Base-by-base conservation (phyloP, 2,113 vertebrate genomes). In the Columbina picui region DNA sequence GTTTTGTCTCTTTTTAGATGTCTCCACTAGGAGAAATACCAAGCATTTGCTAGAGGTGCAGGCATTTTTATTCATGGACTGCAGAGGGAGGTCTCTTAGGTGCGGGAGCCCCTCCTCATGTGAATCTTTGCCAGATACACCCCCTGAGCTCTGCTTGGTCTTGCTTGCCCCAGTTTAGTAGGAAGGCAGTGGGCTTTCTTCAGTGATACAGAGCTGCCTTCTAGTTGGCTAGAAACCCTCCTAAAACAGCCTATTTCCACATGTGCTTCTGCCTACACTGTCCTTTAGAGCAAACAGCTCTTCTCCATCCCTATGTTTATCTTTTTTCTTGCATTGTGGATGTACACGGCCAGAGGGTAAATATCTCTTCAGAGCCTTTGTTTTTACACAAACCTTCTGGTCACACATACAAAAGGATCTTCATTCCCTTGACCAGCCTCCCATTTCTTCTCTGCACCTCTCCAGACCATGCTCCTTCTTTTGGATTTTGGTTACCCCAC, bases 31-130 rank as follows among this genome's bases (percentile, higher is more conserved):
- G 14, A 89, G 22, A 68, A 89, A 86, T 29, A 21, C 32, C 8
- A 25, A 53, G 11, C 34, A 20, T 16, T 36, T 49, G 7, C 52
- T 84, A 39, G 8, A 50, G 7, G 13, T 52, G 7, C 4, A 6
- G 16, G 34, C 5, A 30, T 67, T 32, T 87, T 91, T 84, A 56
- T n/a, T 30, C 43, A 47, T 50, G 14, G 43, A 18, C 17, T 45
- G 43, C 43, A 45, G 43, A 45, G 43, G 43, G 19, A 45, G 43
- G 43, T 45, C 10, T 30, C 22, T 6, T 50, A 36, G 14, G 7
- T 78, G 32, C 38, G 57, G 23, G n/a, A 79, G 13, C 6, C 4
- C 18, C 5, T 60, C 14, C 8, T 41, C 1, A 0, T 2, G 1
- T 39, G 61, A 69, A 85, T 11, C 14, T 29, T 20, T 75, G 55